A percentile compares a stretch with the other conserved stretches of the same genome.
Evolutionary conservation across 2,113 vertebrate species (phyloP).

Genomic region (Urocitellus parryii): DNA sequence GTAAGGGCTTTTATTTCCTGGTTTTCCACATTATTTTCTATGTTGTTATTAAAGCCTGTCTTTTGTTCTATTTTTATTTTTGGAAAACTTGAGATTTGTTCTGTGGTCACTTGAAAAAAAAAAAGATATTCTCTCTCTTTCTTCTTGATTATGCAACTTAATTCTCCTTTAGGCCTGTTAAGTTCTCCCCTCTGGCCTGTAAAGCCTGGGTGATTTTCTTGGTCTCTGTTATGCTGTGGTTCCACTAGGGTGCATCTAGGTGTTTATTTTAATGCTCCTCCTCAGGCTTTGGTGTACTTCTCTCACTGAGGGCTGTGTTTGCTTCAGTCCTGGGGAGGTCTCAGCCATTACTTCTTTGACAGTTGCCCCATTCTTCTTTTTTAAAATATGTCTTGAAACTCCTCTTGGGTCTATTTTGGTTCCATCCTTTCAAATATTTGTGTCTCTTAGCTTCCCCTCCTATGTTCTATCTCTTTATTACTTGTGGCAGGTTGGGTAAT

Average conservation of each 20-base stretch:
- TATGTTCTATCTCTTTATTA: background rate
- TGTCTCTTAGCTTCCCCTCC: background rate
- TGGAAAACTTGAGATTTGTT: slow-evolving; percentile 53
- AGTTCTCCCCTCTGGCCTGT: background rate
- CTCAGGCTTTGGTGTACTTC: background rate
- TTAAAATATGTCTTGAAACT: background rate
- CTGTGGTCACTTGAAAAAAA: slow-evolving; percentile 22
- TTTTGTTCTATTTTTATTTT: slow-evolving; percentile 42
- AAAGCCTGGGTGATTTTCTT: slow-evolving; percentile 2
- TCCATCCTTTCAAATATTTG: background rate
- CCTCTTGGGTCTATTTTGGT: background rate
- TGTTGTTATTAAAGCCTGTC: background rate
- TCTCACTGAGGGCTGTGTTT: background rate
- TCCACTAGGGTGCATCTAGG: background rate
- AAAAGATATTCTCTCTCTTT: background rate
- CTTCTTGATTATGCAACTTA: background rate
- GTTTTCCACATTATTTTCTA: slow-evolving; percentile 53
- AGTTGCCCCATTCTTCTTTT: background rate
- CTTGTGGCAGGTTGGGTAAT: background rate
- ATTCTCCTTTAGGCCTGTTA: background rate
- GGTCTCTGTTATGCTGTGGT: background rate
- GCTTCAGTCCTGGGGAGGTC: background rate
- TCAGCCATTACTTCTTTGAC: background rate
- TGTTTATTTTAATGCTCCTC: background rate
- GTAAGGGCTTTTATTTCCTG: background rate